Evolutionary conservation across 1,140 invertebrate genomes (phyloP).

Genomic region (Amyelois transitella): DNA sequence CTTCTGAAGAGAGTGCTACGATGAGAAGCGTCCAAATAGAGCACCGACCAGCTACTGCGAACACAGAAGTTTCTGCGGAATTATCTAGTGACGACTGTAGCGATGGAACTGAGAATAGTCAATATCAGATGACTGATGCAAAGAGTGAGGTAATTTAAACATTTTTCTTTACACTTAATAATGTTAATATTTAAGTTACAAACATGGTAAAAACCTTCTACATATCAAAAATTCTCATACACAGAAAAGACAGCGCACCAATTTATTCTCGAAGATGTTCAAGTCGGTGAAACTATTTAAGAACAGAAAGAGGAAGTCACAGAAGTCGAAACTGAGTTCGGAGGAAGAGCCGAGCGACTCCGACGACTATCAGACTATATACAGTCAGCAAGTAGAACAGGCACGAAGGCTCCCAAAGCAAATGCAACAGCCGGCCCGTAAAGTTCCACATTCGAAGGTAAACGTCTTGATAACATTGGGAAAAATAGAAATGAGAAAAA

Average conservation of each 20-base stretch:
- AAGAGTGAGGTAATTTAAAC: background rate
- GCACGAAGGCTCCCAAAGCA: background rate
- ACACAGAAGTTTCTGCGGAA: background rate
- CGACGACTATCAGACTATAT: constrained; percentile 47
- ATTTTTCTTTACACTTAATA: background rate
- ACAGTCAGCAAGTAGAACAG: constrained; percentile 32
- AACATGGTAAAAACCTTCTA: too few relatives aligned
- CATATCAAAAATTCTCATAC: too few relatives aligned
- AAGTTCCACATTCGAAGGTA: constrained; percentile 16
- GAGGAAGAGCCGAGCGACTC: constrained; percentile 34
- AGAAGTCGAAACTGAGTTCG: constrained; percentile 7
- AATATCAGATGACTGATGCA: background rate
- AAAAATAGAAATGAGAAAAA: too few relatives aligned
- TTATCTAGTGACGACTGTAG: background rate
- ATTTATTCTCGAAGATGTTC: constrained; percentile 42
- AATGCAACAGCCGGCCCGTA: background rate
- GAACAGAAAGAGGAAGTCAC: constrained; percentile 18
- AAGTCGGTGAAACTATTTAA: constrained; percentile 38
- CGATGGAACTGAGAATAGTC: background rate
- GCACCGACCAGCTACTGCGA: background rate
- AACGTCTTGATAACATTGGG: background rate
- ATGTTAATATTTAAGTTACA: too few relatives aligned
- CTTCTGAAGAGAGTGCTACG: background rate
- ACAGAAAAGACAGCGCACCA: constrained; percentile 32
- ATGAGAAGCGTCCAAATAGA: background rate